Evolutionary conservation across 2,797 vertebrate genomes (phyloP).

Genomic region (Xyrichtys novacula): DNA sequence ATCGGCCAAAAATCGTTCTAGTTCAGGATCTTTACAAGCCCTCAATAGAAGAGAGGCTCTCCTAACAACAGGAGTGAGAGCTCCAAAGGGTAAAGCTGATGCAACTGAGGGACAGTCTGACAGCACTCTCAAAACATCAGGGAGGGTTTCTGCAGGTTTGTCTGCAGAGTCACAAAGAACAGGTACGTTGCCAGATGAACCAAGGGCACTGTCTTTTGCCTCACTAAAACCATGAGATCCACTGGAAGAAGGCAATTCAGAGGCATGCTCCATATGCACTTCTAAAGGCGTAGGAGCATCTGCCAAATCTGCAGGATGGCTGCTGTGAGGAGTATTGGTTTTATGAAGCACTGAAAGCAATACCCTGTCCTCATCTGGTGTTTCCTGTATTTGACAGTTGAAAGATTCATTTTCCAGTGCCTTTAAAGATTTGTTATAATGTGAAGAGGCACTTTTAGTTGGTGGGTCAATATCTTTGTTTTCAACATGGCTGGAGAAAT

Average conservation of each 20-base stretch:
- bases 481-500: conserved; percentile 12
- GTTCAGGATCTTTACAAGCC: conserved; percentile 1
- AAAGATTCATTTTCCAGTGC: conserved; percentile 12
- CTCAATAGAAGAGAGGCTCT: conserved; percentile 48
- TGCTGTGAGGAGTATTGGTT: conserved; percentile 7
- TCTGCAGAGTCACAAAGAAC: conserved; percentile 26
- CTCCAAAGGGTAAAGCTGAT: conserved; percentile 52
- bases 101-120: conserved; percentile 57
- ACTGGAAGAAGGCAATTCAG: not conserved
- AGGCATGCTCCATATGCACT: not conserved
- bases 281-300: conserved; percentile 19
- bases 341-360: not conserved
- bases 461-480: conserved; percentile 14
- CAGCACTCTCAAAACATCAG: conserved; percentile 56
- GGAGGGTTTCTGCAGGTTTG: conserved; percentile 31
- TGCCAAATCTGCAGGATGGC: not conserved
- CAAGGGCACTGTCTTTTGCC: conserved; percentile 63
- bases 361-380: conserved; percentile 14
- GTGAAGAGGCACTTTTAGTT: not conserved
- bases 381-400: conserved; percentile 21
- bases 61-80: conserved; percentile 58
- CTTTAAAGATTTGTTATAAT: conserved; percentile 1
- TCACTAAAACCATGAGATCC: conserved; percentile 25
- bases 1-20: conserved; percentile 31
- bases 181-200: conserved; percentile 50